phyloP scores from a whole-genome alignment of 92 coral and sea anemone species.

The Zoanthus sociatus region DNA sequence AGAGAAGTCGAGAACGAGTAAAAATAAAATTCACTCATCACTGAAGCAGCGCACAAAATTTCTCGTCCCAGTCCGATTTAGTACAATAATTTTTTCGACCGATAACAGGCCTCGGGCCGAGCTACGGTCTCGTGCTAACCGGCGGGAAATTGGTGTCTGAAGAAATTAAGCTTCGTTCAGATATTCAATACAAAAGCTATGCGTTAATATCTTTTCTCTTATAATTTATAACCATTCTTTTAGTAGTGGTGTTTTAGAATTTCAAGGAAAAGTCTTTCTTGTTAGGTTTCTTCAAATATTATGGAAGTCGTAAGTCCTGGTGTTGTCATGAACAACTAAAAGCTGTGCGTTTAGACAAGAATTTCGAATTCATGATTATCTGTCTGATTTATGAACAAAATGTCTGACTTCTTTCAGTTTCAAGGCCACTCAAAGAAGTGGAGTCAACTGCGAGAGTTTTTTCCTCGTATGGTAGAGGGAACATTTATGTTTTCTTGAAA shows the following conservation, averaged over 20 bases:
- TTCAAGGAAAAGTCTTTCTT: neutral
- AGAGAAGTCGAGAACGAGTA: no score
- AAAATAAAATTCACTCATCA: no score
- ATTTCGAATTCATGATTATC: neutral
- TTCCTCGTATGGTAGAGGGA: neutral
- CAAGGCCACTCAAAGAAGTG: neutral
- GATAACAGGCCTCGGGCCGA: no score
- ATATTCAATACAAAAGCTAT: neutral
- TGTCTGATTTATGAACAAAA: neutral
- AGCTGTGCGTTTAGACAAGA: neutral
- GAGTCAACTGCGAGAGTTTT: neutral
- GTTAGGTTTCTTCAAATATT: neutral
- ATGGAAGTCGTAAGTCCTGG: neutral
- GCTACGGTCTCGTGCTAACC: no score
- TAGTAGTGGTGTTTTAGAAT: neutral
- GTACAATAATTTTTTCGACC: no score
- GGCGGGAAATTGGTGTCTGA: constrained; percentile 46
- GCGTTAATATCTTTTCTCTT: neutral
- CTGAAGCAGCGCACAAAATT: no score
- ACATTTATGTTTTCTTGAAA: neutral
- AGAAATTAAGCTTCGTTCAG: neutral
- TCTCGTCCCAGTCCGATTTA: no score
- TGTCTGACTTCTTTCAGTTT: neutral
- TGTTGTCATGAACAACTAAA: constrained; percentile 30
- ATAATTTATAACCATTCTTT: neutral